Evolutionary conservation across 2,888 invertebrate species (phyloP).

Genomic region (Orthosia cruda): DNA sequence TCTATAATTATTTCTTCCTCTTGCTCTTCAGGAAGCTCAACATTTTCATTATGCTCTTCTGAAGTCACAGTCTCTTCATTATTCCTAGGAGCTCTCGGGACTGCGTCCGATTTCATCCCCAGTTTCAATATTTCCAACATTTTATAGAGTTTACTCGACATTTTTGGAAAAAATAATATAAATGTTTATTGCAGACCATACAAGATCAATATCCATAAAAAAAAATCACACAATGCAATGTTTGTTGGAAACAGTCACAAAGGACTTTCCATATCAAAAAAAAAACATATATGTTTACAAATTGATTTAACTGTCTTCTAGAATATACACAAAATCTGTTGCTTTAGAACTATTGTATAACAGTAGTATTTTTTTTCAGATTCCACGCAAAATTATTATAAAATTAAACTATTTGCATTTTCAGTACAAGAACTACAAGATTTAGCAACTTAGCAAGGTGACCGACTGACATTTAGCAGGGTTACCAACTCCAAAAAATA

Average conservation of each 20-base stretch:
- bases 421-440: too few relatives aligned
- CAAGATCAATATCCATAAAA: too few relatives aligned
- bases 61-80: constrained; percentile 58
- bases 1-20: constrained; percentile 80
- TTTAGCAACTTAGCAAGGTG: too few relatives aligned
- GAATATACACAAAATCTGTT: not conserved
- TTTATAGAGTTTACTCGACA: constrained; percentile 74
- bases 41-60: constrained; percentile 71
- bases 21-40: constrained; percentile 67
- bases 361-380: constrained; percentile 1
- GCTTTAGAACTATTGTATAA: not conserved
- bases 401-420: not conserved
- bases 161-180: constrained; percentile 42
- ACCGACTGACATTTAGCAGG: not conserved
- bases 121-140: constrained; percentile 83
- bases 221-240: not conserved
- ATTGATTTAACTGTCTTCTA: not conserved
- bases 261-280: constrained; percentile 34
- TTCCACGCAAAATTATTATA: not conserved
- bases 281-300: constrained; percentile 10
- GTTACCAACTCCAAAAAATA: too few relatives aligned
- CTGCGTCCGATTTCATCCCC: constrained; percentile 90
- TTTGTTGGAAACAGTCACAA: constrained; percentile 46
- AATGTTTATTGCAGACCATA: too few relatives aligned
- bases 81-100: constrained; percentile 88